A percentile compares a stretch with the other conserved stretches of the same genome.
Evolutionary conservation across 2,888 invertebrate genomes (phyloP).

Genomic region (Acanthacorydalis orientalis): DNA sequence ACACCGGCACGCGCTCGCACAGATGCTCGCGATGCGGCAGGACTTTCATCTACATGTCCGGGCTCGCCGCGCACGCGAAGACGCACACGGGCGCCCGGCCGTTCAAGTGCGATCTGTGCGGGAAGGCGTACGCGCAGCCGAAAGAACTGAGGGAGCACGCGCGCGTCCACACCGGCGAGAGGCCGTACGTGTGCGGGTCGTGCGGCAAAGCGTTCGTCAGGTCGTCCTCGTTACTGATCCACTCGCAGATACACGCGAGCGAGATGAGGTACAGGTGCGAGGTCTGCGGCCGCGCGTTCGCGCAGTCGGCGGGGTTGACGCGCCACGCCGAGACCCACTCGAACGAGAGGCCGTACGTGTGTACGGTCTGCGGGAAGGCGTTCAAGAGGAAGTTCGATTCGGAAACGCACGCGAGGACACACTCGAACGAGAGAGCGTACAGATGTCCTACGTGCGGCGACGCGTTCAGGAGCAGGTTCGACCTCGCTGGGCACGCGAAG

Average conservation of each 20-base stretch:
- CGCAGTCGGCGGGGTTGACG: constrained; percentile 75
- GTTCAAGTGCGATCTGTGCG: constrained; percentile 77
- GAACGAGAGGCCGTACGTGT: constrained; percentile 74
- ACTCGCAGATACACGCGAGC: constrained; percentile 75
- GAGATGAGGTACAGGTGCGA: constrained; percentile 80
- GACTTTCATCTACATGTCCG: constrained; percentile 68
- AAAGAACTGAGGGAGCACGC: constrained; percentile 83
- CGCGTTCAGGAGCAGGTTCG: too few relatives aligned
- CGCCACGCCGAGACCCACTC: constrained; percentile 78
- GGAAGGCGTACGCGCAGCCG: constrained; percentile 74
- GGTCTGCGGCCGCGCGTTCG: constrained; percentile 77
- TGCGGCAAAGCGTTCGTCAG: constrained; percentile 86
- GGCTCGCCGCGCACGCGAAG: constrained; percentile 77
- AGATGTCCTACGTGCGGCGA: too few relatives aligned
- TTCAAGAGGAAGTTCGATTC: too few relatives aligned
- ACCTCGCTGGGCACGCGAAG: too few relatives aligned
- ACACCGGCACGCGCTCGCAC: too few relatives aligned
- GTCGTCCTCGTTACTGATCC: constrained; percentile 75
- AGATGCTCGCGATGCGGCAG: constrained; percentile 10
- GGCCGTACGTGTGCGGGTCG: constrained; percentile 42
- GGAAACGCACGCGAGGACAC: too few relatives aligned
- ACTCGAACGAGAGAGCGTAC: too few relatives aligned
- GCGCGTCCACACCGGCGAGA: constrained; percentile 53
- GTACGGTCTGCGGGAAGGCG: constrained; percentile 14
- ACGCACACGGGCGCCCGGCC: constrained; percentile 71